A percentile compares a stretch with the other conserved stretches of the same genome.
These are phyloP conservation scores for Hypomecis punctinalis DNA, from an alignment of 2,888 invertebrate genomes.

Conservation along the genomic window DNA sequence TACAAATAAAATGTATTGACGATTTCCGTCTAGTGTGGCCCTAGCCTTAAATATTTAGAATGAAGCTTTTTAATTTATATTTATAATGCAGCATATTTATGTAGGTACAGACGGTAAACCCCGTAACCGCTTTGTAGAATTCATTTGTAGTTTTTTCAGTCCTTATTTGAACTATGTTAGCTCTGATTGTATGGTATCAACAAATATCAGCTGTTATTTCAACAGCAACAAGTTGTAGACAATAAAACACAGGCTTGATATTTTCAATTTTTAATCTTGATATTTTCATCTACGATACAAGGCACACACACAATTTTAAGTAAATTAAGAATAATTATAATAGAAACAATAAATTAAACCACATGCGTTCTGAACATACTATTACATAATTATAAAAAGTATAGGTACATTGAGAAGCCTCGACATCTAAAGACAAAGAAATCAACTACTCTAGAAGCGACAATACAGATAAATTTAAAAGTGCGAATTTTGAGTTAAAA, in stretches of 20 bases:
- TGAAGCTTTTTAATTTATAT: too few species aligned
- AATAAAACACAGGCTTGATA: conserved; percentile 69
- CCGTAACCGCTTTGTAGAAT: too few species aligned
- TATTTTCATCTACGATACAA: conserved; percentile 88
- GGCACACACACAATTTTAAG: conserved; percentile 88
- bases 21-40: too few species aligned
- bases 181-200: too few species aligned
- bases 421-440: conserved; percentile 66
- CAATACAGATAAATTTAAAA: conserved; percentile 38
- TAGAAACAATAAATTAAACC: conserved; percentile 81
- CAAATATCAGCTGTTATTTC: too few species aligned
- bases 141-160: too few species aligned
- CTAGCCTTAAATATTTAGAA: too few species aligned
- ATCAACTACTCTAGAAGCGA: conserved; percentile 58
- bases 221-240: too few species aligned
- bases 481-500: conserved; percentile 32
- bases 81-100: too few species aligned
- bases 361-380: conserved; percentile 73
- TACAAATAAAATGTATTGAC: too few species aligned
- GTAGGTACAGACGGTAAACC: too few species aligned
- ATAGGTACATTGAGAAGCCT: conserved; percentile 65
- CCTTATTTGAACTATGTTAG: too few species aligned
- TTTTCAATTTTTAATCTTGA: conserved; percentile 86
- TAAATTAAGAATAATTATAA: conserved; percentile 77
- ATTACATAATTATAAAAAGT: conserved; percentile 62